phyloP scores from a whole-genome alignment of 2,888 invertebrate species.

The Tenthredo scrophulariae region DNA sequence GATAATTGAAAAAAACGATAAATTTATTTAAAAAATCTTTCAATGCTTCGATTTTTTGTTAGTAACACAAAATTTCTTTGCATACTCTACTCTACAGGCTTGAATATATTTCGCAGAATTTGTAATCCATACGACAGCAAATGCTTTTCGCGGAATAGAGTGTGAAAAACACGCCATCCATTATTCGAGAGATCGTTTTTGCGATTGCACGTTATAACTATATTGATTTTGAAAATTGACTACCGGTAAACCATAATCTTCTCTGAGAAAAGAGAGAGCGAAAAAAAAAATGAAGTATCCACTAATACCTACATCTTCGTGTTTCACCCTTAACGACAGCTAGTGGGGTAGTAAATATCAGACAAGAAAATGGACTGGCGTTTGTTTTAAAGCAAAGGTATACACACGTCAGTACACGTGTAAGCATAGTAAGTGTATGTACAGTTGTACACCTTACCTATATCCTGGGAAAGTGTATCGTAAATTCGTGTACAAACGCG shows the following conservation, averaged over 20 bases:
- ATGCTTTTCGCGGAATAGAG: neutral
- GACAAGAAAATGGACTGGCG: slow-evolving; percentile 18
- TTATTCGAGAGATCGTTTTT: slow-evolving; percentile 17
- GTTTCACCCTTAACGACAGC: slow-evolving; percentile 34
- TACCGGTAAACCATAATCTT: slow-evolving; percentile 13
- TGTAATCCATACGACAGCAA: neutral
- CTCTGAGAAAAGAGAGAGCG: neutral
- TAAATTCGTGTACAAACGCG: slow-evolving; percentile 14
- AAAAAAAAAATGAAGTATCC: neutral
- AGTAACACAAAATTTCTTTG: neutral
- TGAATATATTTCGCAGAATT: neutral
- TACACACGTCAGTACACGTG: slow-evolving; percentile 14
- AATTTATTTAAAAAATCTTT: neutral
- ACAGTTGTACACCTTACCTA: too few relatives aligned
- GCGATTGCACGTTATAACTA: neutral
- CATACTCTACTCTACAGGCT: neutral
- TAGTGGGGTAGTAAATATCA: slow-evolving; percentile 13
- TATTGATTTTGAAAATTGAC: slow-evolving; percentile 37
- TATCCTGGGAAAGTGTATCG: slow-evolving; percentile 8
- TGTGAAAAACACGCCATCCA: slow-evolving; percentile 4
- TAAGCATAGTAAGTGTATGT: neutral
- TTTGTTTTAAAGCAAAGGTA: neutral
- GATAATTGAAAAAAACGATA: neutral
- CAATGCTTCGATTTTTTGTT: neutral
- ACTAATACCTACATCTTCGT: slow-evolving; percentile 18